phyloP scores from a whole-genome alignment of 92 coral and sea anemone genomes.

The Parazoanthus atlanticus region DNA sequence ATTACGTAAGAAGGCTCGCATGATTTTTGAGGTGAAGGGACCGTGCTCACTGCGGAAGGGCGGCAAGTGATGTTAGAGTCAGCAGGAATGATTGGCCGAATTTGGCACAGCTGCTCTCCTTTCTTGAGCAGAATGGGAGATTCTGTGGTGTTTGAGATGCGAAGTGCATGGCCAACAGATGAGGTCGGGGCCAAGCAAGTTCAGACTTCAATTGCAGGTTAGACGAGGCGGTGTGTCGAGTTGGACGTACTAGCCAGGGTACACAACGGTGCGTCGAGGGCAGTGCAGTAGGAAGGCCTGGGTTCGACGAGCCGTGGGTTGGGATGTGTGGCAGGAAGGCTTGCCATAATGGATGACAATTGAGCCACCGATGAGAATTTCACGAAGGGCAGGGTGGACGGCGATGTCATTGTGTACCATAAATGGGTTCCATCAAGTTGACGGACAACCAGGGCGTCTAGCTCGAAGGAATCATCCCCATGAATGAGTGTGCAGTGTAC shows the following conservation, averaged over 20 bases:
- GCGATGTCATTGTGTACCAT: no score
- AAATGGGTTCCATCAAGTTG: no score
- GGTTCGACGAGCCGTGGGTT: no score
- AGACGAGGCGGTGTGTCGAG: not conserved
- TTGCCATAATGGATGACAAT: no score
- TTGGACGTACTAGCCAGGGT: not conserved
- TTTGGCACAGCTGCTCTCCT: slow-evolving; percentile 58
- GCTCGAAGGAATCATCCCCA: no score
- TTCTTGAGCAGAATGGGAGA: slow-evolving; percentile 52
- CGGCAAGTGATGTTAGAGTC: slow-evolving; percentile 21
- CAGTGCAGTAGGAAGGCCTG: no score
- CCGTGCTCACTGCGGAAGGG: not conserved
- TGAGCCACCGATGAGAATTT: no score
- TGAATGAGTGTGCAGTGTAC: no score
- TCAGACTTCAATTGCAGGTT: slow-evolving; percentile 46
- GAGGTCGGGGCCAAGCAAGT: slow-evolving; percentile 60
- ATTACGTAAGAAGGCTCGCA: slow-evolving; percentile 10
- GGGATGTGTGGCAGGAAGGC: no score
- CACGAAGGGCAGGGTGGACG: no score
- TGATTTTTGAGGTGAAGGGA: not conserved
- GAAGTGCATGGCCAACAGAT: slow-evolving; percentile 35
- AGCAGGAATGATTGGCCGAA: slow-evolving; percentile 37
- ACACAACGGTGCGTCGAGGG: no score
- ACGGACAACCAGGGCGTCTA: no score
- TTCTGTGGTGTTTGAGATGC: slow-evolving; percentile 50